These are phyloP conservation scores for Harpagifer antarcticus DNA, from an alignment of 2,797 vertebrate genomes.

Conservation along the genomic window DNA sequence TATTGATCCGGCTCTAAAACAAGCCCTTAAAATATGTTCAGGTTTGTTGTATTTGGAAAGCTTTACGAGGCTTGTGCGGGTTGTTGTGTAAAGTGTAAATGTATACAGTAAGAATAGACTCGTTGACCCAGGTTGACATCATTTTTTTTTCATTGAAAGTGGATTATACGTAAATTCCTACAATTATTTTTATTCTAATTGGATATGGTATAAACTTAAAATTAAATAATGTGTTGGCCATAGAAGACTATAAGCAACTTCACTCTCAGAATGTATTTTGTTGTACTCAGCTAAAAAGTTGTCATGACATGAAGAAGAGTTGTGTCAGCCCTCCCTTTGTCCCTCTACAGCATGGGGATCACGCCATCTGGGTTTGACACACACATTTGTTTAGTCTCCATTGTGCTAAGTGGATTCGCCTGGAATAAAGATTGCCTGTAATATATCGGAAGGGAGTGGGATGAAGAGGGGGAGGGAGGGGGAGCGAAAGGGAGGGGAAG, in stretches of 20 bases:
- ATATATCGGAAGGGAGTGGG: slow-evolving; percentile 59
- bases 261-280: background rate
- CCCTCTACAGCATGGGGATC: slow-evolving; percentile 47
- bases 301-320: slow-evolving; percentile 7
- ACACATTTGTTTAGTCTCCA: slow-evolving; percentile 69
- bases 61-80: background rate
- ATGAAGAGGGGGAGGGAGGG: slow-evolving; percentile 28
- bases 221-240: background rate
- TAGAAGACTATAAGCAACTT: background rate
- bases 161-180: background rate
- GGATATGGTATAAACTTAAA: background rate
- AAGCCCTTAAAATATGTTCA: background rate
- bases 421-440: slow-evolving; percentile 68
- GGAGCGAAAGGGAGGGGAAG: slow-evolving; percentile 6
- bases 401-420: slow-evolving; percentile 72
- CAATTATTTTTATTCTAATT: background rate
- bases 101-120: background rate
- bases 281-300: background rate
- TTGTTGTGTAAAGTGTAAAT: background rate
- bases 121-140: background rate
- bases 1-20: background rate
- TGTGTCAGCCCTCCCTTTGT: slow-evolving; percentile 33
- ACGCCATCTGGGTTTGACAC: slow-evolving; percentile 67
- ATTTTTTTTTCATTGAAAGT: background rate
- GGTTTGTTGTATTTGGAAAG: background rate